Evolutionary conservation across 1,140 invertebrate genomes (phyloP).

Genomic region (Eurosta solidaginis): DNA sequence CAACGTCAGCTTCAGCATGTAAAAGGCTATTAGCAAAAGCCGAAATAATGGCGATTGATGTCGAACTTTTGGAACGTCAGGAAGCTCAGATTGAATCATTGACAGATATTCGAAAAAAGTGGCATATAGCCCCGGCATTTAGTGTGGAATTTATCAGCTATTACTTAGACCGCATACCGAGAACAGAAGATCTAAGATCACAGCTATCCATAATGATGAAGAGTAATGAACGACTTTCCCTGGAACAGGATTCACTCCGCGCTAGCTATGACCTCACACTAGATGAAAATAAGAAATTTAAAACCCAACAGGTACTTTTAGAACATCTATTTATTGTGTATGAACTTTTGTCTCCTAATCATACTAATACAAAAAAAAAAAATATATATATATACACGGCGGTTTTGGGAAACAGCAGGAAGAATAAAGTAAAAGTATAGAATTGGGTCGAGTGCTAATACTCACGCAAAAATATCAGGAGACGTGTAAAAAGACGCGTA

Average conservation of each 20-base stretch:
- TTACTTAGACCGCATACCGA: slow-evolving; percentile 82
- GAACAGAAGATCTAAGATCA: slow-evolving; percentile 77
- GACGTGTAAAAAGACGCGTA: no score
- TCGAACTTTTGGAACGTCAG: slow-evolving; percentile 75
- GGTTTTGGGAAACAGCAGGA: no score
- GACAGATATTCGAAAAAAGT: slow-evolving; percentile 86
- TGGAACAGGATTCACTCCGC: slow-evolving; percentile 75
- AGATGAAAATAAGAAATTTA: slow-evolving; percentile 46
- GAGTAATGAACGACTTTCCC: slow-evolving; percentile 73
- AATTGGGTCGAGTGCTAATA: no score
- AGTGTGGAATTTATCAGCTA: slow-evolving; percentile 94
- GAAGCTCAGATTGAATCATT: slow-evolving; percentile 79
- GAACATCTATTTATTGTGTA: no score
- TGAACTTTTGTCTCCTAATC: no score
- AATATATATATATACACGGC: no score
- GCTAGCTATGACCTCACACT: slow-evolving; percentile 77
- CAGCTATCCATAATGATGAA: slow-evolving; percentile 76
- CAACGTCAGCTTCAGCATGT: slow-evolving; percentile 88
- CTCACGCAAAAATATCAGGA: no score
- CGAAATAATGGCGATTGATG: slow-evolving; percentile 87
- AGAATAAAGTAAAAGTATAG: no score
- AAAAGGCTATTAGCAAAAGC: slow-evolving; percentile 83
- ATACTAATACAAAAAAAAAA: no score
- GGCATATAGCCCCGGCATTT: slow-evolving; percentile 90
- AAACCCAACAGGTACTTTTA: slow-evolving; percentile 36